A percentile compares a stretch with the other conserved stretches of the same genome.
Conservation (phyloP, 2,888 invertebrate genomes). For the Phania funesta region DNA sequence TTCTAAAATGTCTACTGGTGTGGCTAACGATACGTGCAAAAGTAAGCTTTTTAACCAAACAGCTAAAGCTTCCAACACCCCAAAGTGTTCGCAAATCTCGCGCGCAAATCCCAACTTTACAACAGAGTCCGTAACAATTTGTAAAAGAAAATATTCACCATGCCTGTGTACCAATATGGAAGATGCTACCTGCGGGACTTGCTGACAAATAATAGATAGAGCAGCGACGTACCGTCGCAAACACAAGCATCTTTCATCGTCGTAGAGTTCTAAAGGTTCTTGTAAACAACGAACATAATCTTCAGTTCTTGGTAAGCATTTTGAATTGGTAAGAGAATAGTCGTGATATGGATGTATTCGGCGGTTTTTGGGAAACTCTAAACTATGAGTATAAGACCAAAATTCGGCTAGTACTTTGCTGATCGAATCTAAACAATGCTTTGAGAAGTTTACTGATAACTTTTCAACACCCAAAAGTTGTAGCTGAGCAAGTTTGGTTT, state of each 20-base stretch:
- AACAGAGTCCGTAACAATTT: conserved; percentile 74
- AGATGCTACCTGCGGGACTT: conserved; percentile 67
- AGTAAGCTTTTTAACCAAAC: conserved; percentile 71
- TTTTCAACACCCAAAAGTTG: conserved; percentile 62
- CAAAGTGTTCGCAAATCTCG: conserved; percentile 76
- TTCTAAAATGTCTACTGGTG: conserved; percentile 49
- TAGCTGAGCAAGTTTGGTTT: conserved; percentile 73
- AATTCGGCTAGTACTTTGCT: conserved; percentile 75
- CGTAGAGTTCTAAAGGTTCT: conserved; percentile 71
- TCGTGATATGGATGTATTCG: conserved; percentile 73
- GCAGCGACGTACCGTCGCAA: conserved; percentile 75
- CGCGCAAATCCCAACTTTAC: conserved; percentile 74
- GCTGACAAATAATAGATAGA: conserved; percentile 72
- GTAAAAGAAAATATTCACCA: conserved; percentile 72
- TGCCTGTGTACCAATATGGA: conserved; percentile 70
- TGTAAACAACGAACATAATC: conserved; percentile 60
- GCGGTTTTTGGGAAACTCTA: conserved; percentile 74
- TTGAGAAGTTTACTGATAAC: conserved; percentile 38
- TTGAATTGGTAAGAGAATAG: conserved; percentile 69
- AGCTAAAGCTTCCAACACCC: conserved; percentile 74
- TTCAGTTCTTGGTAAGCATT: conserved; percentile 6
- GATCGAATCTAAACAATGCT: conserved; percentile 69
- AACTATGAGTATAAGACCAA: conserved; percentile 74
- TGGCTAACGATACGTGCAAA: conserved; percentile 51
- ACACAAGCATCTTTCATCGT: conserved; percentile 72